Evolutionary conservation across 2,888 invertebrate genomes (phyloP).

Genomic region (Serripes groenlandicus): DNA sequence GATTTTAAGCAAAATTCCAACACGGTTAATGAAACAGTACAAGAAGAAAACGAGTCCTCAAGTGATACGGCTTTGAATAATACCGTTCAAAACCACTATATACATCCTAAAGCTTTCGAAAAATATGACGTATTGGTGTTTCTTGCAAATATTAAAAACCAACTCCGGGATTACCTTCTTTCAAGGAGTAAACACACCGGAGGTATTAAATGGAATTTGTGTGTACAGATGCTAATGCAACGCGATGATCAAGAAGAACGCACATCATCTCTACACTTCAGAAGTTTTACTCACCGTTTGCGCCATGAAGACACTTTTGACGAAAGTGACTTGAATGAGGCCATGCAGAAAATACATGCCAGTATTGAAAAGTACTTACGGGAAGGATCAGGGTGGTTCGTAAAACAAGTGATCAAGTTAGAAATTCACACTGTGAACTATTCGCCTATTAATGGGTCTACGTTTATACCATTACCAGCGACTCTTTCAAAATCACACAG

Average conservation of each 20-base stretch:
- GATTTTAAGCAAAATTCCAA: not conserved
- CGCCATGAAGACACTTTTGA: slow-evolving; percentile 15
- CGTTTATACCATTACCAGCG: slow-evolving; percentile 38
- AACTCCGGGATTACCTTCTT: slow-evolving; percentile 17
- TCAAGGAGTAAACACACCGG: not conserved
- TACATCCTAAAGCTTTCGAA: slow-evolving; percentile 24
- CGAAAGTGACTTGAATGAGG: slow-evolving; percentile 40
- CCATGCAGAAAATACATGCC: slow-evolving; percentile 51
- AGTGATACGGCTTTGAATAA: slow-evolving; percentile 23
- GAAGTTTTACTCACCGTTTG: slow-evolving; percentile 24
- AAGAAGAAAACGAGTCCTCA: slow-evolving; percentile 17
- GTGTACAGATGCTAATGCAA: slow-evolving; percentile 46
- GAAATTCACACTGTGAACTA: slow-evolving; percentile 49
- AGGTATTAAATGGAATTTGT: slow-evolving; percentile 55
- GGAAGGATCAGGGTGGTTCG: slow-evolving; percentile 51
- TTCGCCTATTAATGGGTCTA: slow-evolving; percentile 42
- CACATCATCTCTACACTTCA: slow-evolving; percentile 26
- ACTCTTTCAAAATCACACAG: not conserved
- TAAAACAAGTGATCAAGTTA: slow-evolving; percentile 44
- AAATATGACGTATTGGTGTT: slow-evolving; percentile 48
- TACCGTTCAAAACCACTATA: slow-evolving; percentile 18
- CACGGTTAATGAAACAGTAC: not conserved
- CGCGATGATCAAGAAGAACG: too few relatives aligned
- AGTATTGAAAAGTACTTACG: slow-evolving; percentile 48
- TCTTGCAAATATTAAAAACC: slow-evolving; percentile 31